Evolutionary conservation across 2,888 invertebrate genomes (phyloP).

Genomic region (Sarcophaga caerulescens): DNA sequence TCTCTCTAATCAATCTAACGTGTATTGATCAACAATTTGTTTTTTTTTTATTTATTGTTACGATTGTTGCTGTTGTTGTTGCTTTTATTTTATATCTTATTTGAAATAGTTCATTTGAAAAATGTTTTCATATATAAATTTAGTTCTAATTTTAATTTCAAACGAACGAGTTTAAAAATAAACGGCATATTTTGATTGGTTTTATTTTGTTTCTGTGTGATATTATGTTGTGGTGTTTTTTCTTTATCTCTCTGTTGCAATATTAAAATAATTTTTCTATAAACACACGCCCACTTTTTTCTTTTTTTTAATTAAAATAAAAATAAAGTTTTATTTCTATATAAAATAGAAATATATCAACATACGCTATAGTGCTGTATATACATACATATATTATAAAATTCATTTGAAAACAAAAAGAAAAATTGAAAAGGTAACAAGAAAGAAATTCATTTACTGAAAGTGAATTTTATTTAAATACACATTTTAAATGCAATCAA

Average conservation of each 20-base stretch:
- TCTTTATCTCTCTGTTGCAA: neutral
- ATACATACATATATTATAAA: too few species aligned
- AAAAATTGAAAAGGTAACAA: too few species aligned
- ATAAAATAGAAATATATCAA: neutral
- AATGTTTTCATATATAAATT: slow-evolving; percentile 43
- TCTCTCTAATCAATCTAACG: neutral
- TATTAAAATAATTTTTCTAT: neutral
- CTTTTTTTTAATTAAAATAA: neutral
- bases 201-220: slow-evolving; percentile 24
- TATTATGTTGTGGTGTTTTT: slow-evolving; percentile 12
- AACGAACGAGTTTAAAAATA: slow-evolving; percentile 57
- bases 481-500: too few species aligned
- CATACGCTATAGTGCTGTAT: too few species aligned
- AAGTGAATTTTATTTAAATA: too few species aligned
- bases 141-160: slow-evolving; percentile 66
- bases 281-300: slow-evolving; percentile 57
- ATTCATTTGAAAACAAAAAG: too few species aligned
- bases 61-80: neutral
- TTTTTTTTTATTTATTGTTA: neutral
- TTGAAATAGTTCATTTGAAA: slow-evolving; percentile 1
- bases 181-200: slow-evolving; percentile 59
- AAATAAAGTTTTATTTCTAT: neutral
- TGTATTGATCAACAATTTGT: neutral
- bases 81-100: slow-evolving; percentile 17
- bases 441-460: too few species aligned